Conservation (phyloP, 2,113 vertebrate species). For the Parus major region DNA sequence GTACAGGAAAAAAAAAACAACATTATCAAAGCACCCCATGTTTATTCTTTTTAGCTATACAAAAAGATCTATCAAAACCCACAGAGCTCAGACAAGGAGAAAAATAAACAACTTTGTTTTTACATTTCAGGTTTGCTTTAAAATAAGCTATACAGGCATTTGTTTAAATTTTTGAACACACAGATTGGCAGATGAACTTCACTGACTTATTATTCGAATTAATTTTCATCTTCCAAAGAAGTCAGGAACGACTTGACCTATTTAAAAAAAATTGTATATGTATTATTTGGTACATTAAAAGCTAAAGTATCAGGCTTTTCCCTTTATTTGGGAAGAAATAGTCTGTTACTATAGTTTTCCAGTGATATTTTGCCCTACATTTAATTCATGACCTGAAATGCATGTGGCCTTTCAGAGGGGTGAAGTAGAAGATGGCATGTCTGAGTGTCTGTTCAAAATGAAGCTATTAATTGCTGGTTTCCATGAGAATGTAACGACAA, state of each 20-base stretch:
- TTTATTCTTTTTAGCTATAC: not conserved
- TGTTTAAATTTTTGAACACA: not conserved
- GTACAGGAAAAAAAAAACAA: not conserved
- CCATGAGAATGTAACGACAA: not conserved
- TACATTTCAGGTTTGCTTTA: not conserved
- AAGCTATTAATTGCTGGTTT: not conserved
- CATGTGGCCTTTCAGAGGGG: not conserved
- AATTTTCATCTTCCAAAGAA: not conserved
- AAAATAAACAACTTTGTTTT: not conserved
- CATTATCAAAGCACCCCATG: fast-evolving
- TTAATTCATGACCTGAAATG: not conserved
- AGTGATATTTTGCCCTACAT: not conserved
- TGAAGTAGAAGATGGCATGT: not conserved
- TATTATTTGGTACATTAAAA: not conserved
- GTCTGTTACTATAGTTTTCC: not conserved
- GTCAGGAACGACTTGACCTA: slow-evolving; percentile 56
- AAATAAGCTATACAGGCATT: not conserved
- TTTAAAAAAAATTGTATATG: not conserved
- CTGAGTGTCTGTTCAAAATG: not conserved
- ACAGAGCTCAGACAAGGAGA: not conserved
- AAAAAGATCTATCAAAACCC: fast-evolving
- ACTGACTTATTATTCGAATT: not conserved
- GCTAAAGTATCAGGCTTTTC: fast-evolving
- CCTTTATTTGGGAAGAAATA: not conserved
- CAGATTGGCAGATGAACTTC: not conserved